Percentiles rank a stretch among this genome's conserved stretches.
phyloP scores from a whole-genome alignment of 2,888 invertebrate genomes.

The Stramonita haemastoma region DNA sequence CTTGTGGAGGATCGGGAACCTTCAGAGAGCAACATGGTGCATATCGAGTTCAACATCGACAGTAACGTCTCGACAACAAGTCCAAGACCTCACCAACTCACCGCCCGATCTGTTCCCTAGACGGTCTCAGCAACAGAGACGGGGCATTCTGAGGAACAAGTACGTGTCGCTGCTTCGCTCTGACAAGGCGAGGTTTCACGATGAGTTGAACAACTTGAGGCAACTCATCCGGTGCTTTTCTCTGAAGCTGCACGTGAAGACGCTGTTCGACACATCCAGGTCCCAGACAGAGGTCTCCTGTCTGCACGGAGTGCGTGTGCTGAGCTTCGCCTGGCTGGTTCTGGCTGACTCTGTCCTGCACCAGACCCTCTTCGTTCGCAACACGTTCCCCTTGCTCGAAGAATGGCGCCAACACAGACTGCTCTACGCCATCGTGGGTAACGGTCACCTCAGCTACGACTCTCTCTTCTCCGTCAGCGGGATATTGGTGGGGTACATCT shows the following conservation, averaged over 20 bases:
- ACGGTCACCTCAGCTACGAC: conserved; percentile 18
- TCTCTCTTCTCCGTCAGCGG: conserved; percentile 36
- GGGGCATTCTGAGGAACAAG: conserved; percentile 5
- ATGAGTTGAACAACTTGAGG: conserved; percentile 3
- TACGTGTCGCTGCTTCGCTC: neutral
- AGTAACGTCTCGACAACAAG: neutral
- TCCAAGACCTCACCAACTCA: neutral
- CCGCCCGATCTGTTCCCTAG: neutral
- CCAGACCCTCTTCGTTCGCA: neutral
- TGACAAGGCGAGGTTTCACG: neutral
- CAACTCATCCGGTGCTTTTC: conserved; percentile 50
- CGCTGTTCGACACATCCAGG: conserved; percentile 52
- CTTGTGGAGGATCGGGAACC: neutral
- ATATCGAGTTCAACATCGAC: conserved; percentile 18
- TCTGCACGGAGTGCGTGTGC: conserved; percentile 84
- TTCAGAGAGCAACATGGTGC: neutral
- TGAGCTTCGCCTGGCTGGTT: conserved; percentile 71
- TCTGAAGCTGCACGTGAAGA: conserved; percentile 51
- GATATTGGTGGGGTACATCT: conserved; percentile 7
- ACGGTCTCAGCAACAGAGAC: neutral
- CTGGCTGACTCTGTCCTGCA: conserved; percentile 48
- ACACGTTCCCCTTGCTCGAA: neutral
- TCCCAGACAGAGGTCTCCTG: conserved; percentile 79
- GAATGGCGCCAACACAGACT: neutral
- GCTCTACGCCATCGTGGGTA: neutral